A percentile compares a stretch with the other conserved stretches of the same genome.
phyloP scores from a whole-genome alignment of 1,140 invertebrate genomes.

The Holotrichia oblita region DNA sequence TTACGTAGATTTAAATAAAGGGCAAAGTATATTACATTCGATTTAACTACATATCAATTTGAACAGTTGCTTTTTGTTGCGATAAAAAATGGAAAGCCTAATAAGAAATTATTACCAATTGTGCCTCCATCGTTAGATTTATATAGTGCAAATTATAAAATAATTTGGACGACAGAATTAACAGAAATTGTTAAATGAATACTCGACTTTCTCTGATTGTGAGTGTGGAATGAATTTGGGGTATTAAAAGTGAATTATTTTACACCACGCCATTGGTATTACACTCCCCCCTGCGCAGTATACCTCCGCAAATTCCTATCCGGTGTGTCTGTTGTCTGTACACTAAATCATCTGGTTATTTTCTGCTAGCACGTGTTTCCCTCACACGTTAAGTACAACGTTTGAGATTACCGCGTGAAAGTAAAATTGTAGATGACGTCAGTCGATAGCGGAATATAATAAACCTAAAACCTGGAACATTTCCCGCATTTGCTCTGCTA shows the following conservation, averaged over 20 bases:
- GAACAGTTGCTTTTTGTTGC: no score
- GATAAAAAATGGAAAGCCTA: no score
- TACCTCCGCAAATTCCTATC: conserved; percentile 8
- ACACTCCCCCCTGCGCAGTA: background rate
- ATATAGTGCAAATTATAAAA: no score
- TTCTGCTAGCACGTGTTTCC: conserved; percentile 10
- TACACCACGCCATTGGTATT: background rate
- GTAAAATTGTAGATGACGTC: conserved; percentile 25
- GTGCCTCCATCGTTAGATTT: no score
- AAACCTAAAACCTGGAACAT: background rate
- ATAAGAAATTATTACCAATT: no score
- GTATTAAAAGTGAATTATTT: background rate
- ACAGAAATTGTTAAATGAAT: no score
- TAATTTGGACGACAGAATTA: no score
- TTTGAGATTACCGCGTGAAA: conserved; percentile 19
- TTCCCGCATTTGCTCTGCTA: background rate
- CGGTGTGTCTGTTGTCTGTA: background rate
- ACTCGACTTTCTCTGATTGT: no score
- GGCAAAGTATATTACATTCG: no score
- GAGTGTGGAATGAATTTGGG: background rate
- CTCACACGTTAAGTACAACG: background rate
- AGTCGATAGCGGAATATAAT: conserved; percentile 8
- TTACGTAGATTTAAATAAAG: no score
- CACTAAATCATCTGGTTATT: conserved; percentile 28
- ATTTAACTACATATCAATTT: no score